Percentiles rank a stretch among this genome's conserved stretches.
Conservation (phyloP, 1,140 invertebrate species). For the Drosophila suzukii region DNA sequence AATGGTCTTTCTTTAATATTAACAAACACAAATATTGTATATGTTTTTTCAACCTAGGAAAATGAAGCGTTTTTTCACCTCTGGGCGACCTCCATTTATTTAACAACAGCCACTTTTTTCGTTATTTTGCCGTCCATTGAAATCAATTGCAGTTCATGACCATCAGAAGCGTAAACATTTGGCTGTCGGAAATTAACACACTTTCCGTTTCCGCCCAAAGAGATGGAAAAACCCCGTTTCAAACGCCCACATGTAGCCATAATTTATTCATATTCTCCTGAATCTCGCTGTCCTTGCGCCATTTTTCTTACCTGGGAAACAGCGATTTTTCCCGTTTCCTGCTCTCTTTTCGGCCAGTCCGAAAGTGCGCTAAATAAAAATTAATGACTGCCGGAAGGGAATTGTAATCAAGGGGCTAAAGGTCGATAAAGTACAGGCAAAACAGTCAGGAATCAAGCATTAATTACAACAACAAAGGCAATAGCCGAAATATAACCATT, state of each 20-base stretch:
- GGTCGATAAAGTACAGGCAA: conserved; percentile 49
- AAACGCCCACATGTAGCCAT: conserved; percentile 46
- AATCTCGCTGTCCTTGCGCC: conserved; percentile 41
- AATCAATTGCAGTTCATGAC: conserved; percentile 76
- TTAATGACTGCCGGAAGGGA: conserved; percentile 77
- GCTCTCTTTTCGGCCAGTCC: conserved; percentile 11
- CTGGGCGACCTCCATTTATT: conserved; percentile 17
- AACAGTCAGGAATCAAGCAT: conserved; percentile 40
- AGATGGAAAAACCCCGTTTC: neutral
- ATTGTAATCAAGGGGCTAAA: conserved; percentile 72
- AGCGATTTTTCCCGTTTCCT: conserved; percentile 21
- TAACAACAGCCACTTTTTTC: conserved; percentile 27
- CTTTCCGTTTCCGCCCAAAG: conserved; percentile 70
- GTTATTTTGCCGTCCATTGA: conserved; percentile 57
- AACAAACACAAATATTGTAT: neutral
- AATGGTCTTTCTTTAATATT: neutral
- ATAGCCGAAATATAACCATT: conserved; percentile 32
- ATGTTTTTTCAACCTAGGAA: neutral
- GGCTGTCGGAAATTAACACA: conserved; percentile 79
- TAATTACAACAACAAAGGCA: conserved; percentile 42
- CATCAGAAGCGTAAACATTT: conserved; percentile 72
- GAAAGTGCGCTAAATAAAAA: conserved; percentile 79
- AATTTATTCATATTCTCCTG: conserved; percentile 73
- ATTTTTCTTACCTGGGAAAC: conserved; percentile 60
- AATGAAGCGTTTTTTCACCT: conserved; percentile 14